Evolutionary conservation across 2,113 vertebrate species (phyloP).

Genomic region (Sminthopsis crassicaudata): DNA sequence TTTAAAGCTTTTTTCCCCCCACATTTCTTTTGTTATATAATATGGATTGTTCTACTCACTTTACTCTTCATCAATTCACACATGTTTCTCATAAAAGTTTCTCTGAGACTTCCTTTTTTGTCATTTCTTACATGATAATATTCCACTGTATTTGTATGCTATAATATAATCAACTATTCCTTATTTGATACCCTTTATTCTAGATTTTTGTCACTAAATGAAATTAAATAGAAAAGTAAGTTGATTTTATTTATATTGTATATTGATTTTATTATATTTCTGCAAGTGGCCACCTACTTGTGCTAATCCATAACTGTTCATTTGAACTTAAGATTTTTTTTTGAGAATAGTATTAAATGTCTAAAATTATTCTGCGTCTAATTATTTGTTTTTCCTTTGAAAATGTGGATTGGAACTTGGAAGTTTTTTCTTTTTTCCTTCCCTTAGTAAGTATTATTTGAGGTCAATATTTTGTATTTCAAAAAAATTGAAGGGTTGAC

Average conservation of each 20-base stretch:
- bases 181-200: neutral
- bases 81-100: neutral
- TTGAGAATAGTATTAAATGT: neutral
- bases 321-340: neutral
- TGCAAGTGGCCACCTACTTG: rapidly evolving
- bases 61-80: neutral
- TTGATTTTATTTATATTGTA: neutral
- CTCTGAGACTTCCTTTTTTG: neutral
- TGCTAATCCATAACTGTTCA: neutral
- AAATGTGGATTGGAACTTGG: slow-evolving; percentile 45
- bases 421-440: neutral
- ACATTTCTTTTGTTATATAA: neutral
- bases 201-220: neutral
- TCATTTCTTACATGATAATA: neutral
- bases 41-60: neutral
- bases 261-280: neutral
- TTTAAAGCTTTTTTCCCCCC: neutral
- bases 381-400: slow-evolving; percentile 49
- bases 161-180: neutral
- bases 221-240: neutral
- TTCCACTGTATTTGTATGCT: neutral
- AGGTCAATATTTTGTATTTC: neutral
- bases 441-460: neutral
- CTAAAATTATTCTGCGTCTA: rapidly evolving
- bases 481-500: neutral